phyloP scores from a whole-genome alignment of 2,797 vertebrate species.

The Pangasius larnaudii region DNA sequence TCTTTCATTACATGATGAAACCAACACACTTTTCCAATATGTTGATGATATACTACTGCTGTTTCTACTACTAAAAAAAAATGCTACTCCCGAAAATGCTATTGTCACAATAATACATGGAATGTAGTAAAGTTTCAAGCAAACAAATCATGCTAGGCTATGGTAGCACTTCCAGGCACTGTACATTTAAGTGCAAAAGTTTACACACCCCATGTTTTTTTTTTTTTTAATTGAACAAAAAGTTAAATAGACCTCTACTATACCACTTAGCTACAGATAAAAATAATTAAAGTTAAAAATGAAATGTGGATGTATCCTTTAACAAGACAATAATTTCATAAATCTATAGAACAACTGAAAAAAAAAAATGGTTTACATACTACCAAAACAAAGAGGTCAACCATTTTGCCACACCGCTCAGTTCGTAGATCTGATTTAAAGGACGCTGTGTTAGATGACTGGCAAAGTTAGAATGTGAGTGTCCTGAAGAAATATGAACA shows the following conservation, averaged over 20 bases:
- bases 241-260: not conserved
- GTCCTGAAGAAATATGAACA: no score
- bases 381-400: no score
- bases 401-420: not conserved
- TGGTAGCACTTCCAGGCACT: not conserved
- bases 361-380: no score
- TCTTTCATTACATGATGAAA: not conserved
- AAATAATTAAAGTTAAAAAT: no score
- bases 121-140: not conserved
- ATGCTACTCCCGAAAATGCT: no score
- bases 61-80: not conserved
- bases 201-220: no score
- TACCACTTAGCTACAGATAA: no score
- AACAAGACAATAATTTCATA: not conserved
- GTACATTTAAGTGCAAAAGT: not conserved
- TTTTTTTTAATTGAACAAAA: not conserved
- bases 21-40: not conserved
- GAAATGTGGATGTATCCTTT: not conserved
- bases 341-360: no score
- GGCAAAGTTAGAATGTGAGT: no score
- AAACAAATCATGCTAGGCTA: not conserved
- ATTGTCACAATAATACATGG: not conserved
- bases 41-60: not conserved
- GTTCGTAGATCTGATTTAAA: not conserved
- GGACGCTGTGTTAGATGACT: no score